These are phyloP conservation scores for Argynnis bischoffii DNA, from an alignment of 2,888 invertebrate species.

Conservation along the genomic window DNA sequence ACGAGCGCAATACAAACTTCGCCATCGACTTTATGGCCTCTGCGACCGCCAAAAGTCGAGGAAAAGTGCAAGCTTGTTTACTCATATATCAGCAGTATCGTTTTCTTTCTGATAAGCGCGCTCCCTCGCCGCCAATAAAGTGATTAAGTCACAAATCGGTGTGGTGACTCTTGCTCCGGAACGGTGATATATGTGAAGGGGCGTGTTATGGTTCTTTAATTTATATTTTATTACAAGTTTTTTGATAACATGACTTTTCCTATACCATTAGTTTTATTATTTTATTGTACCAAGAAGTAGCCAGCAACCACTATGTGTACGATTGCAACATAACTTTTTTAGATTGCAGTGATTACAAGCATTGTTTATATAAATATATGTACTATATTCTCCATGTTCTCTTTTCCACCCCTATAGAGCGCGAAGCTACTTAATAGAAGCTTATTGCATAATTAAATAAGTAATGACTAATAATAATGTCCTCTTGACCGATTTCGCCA, in stretches of 20 bases:
- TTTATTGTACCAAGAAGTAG: too few relatives aligned
- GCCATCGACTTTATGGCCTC: conserved; percentile 72
- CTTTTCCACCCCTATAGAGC: too few relatives aligned
- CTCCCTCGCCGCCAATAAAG: conserved; percentile 81
- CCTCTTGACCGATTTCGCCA: too few relatives aligned
- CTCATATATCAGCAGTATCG: conserved; percentile 75
- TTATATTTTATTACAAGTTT: conserved; percentile 27
- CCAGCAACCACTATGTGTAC: too few relatives aligned
- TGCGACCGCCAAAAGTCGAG: conserved; percentile 77
- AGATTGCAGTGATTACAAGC: too few relatives aligned
- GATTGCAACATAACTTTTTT: too few relatives aligned
- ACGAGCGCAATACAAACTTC: conserved; percentile 71
- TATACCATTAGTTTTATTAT: background rate
- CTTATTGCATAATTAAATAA: too few relatives aligned
- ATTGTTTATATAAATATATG: too few relatives aligned
- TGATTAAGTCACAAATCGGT: conserved; percentile 82
- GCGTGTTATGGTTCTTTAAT: conserved; percentile 30
- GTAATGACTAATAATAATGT: too few relatives aligned
- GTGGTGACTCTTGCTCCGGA: conserved; percentile 51
- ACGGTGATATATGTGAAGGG: conserved; percentile 40
- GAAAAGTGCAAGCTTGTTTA: conserved; percentile 81
- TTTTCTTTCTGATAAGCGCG: conserved; percentile 76
- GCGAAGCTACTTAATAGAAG: too few relatives aligned
- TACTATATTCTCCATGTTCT: too few relatives aligned
- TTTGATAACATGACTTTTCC: background rate